Evolutionary conservation across 2,888 invertebrate genomes (phyloP).

Genomic region (Caenorhabditis auriculariae): DNA sequence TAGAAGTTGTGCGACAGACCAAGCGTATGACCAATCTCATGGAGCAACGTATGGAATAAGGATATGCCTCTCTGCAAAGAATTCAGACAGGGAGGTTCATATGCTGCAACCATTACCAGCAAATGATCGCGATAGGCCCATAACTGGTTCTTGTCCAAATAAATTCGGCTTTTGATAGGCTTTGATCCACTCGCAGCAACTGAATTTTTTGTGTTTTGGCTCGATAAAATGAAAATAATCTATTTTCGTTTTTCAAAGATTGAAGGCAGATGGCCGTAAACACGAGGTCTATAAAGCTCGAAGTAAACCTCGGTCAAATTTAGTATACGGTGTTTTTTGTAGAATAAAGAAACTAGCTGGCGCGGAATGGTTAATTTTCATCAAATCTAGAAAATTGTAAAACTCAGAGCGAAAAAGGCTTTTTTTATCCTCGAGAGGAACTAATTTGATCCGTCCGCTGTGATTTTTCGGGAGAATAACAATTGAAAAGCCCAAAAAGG

Average conservation of each 20-base stretch:
- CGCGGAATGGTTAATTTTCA: too few relatives aligned
- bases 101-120: slow-evolving; percentile 1
- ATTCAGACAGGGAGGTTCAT: too few relatives aligned
- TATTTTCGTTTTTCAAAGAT: too few relatives aligned
- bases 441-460: slow-evolving; percentile 11
- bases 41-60: slow-evolving; percentile 41
- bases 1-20: slow-evolving; percentile 52
- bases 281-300: too few relatives aligned
- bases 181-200: slow-evolving; percentile 31
- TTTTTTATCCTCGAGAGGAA: background rate
- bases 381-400: too few relatives aligned
- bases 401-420: too few relatives aligned
- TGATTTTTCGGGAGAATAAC: slow-evolving; percentile 13
- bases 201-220: too few relatives aligned
- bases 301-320: too few relatives aligned
- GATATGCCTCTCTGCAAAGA: slow-evolving; percentile 25
- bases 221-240: too few relatives aligned
- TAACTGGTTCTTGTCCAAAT: slow-evolving; percentile 29
- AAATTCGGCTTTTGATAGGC: slow-evolving; percentile 28
- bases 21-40: slow-evolving; percentile 56
- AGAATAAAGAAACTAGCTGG: too few relatives aligned
- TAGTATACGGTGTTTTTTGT: too few relatives aligned
- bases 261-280: too few relatives aligned
- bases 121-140: slow-evolving; percentile 30
- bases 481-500: background rate